Evolutionary conservation across 2,113 vertebrate species (phyloP), one percentile per base, ranked within the genome.

Genomic region (Labeo catla): DNA sequence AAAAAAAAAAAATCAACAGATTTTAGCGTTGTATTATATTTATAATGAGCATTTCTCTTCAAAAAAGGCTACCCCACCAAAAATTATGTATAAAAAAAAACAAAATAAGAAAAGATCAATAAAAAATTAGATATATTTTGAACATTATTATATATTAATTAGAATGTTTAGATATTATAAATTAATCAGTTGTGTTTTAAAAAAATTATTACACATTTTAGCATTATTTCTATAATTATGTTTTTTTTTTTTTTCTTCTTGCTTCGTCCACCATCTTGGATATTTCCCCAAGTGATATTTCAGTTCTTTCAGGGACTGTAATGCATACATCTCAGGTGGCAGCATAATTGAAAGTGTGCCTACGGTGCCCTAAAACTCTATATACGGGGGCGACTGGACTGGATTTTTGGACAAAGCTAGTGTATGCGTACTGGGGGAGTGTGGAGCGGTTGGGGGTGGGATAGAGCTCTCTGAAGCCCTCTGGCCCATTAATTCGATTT

Each of bases 401-500:
- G 23, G 21, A 59, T n/a, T 63, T 80, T 23, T 21, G 11, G n/a
- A 80, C n/a, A 16, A 54, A 34, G 68, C 72, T 87, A 85, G 83
- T 78, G 65, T 83, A 84, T 86, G 57, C 43, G 21, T 61, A 36
- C 57, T 87, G 43, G 74, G 85, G 34, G 34, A 73, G 86, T 63
- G 61, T 77, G 50, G 36, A 34, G 68, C 45, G 52, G 61, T 72
- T 19, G 36, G 79, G 85, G 73, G 80, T 83, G 82, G 77, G 89
- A 91, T 54, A 43, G 81, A 81, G 87, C 84, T 72, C 77, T 89
- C 91, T 88, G 88, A 88, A 83, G 88, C 86, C 89, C 91, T 23
- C 63, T 65, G 84, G 86, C 90, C 91, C 91, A 93, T 95, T 94
- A 93, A 93, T 94, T 94, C 92, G 94, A 94, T 95, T 95, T 93